Conservation (phyloP, 2,888 invertebrate genomes). For the Cartodere bifasciata region DNA sequence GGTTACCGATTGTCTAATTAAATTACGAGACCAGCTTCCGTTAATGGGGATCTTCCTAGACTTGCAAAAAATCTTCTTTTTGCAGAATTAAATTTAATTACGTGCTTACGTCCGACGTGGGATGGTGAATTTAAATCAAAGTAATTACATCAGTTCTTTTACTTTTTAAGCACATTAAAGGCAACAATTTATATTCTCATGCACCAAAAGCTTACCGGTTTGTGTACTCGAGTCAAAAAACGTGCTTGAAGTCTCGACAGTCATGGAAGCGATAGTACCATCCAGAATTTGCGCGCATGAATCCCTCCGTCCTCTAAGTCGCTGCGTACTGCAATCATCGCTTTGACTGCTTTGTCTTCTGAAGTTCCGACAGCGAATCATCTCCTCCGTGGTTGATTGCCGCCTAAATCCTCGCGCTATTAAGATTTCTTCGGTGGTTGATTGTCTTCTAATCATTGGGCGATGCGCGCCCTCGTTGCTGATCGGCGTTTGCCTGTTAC, state of each 20-base stretch:
- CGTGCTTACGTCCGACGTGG: too few species aligned
- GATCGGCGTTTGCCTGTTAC: conserved; percentile 44
- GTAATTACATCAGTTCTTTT: too few species aligned
- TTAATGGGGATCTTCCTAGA: too few species aligned
- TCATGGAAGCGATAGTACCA: conserved; percentile 85
- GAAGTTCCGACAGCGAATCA: conserved; percentile 84
- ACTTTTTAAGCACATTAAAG: conserved; percentile 12
- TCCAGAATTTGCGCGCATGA: conserved; percentile 84
- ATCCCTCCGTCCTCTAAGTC: conserved; percentile 60
- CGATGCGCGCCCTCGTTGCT: conserved; percentile 44
- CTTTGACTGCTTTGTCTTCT: conserved; percentile 83
- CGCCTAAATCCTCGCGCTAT: conserved; percentile 81
- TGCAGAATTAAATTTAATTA: too few species aligned
- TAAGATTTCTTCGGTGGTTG: conserved; percentile 83
- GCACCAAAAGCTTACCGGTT: conserved; percentile 56
- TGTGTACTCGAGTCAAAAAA: conserved; percentile 88
- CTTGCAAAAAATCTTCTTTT: too few species aligned
- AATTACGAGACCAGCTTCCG: too few species aligned
- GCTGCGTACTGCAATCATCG: conserved; percentile 36
- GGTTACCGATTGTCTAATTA: too few species aligned
- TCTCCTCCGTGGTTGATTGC: conserved; percentile 85
- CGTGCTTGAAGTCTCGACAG: conserved; percentile 83
- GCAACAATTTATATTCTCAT: conserved; percentile 13
- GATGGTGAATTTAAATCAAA: too few species aligned
- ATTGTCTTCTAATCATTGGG: conserved; percentile 72